Evolutionary conservation across 2,888 invertebrate species (phyloP).

Genomic region (Terebella lapidaria): DNA sequence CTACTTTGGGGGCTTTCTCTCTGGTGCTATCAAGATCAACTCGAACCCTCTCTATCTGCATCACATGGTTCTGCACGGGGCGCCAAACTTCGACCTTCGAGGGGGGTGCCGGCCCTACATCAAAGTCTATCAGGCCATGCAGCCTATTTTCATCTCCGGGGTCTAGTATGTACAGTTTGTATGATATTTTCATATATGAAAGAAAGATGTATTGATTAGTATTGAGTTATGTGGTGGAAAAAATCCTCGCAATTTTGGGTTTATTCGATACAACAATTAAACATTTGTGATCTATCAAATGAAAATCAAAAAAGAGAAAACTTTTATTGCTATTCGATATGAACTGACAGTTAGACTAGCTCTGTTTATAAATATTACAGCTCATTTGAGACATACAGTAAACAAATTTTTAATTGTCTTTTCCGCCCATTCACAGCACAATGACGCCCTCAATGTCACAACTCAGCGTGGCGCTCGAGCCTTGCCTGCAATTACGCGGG

Average conservation of each 20-base stretch:
- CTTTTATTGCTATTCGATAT: no score
- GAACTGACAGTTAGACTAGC: no score
- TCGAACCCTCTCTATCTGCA: slow-evolving; percentile 80
- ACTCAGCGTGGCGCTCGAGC: slow-evolving; percentile 68
- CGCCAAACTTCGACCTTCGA: slow-evolving; percentile 65
- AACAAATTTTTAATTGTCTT: no score
- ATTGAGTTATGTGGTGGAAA: not conserved
- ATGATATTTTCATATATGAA: no score
- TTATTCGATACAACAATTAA: no score
- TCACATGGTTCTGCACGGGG: slow-evolving; percentile 78
- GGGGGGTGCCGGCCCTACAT: slow-evolving; percentile 59
- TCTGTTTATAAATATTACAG: no score
- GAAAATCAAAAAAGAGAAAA: no score
- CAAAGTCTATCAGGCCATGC: slow-evolving; percentile 82
- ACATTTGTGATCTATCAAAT: no score
- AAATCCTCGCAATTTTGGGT: no score
- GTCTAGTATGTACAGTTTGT: slow-evolving; percentile 63
- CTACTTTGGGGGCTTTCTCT: slow-evolving; percentile 84
- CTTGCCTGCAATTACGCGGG: slow-evolving; percentile 73
- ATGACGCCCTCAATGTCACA: slow-evolving; percentile 65
- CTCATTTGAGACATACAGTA: no score
- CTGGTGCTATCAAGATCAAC: slow-evolving; percentile 83
- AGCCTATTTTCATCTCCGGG: slow-evolving; percentile 82
- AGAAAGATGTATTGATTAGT: not conserved
- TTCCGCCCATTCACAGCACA: no score